Conservation (phyloP, 1,140 invertebrate species). For the Holcopasites calliopsidis region DNA sequence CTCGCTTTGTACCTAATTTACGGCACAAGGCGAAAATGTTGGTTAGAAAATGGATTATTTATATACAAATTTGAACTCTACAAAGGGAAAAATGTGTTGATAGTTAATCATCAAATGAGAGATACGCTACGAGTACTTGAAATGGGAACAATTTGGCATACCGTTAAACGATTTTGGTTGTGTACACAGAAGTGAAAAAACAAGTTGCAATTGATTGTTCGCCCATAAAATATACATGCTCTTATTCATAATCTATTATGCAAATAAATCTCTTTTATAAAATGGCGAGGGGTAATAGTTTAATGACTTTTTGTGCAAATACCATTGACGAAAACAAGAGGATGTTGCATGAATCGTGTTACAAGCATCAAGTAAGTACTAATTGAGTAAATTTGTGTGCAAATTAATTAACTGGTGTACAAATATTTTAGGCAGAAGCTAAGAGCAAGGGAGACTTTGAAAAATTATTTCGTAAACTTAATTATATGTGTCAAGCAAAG, state of each 20-base stretch:
- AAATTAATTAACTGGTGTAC: neutral
- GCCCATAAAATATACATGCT: neutral
- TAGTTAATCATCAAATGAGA: neutral
- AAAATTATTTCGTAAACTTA: constrained; percentile 70
- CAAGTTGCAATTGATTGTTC: constrained; percentile 11
- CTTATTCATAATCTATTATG: constrained; percentile 18
- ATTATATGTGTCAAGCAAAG: constrained; percentile 49
- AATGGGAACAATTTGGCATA: neutral
- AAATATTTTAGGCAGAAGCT: constrained; percentile 60
- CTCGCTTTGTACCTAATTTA: constrained; percentile 8
- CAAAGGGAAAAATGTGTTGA: neutral
- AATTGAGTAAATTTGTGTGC: neutral
- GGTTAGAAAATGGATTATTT: neutral
- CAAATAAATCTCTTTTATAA: constrained; percentile 50
- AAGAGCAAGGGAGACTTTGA: constrained; percentile 61
- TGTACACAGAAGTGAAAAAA: constrained; percentile 9
- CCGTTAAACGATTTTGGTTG: constrained; percentile 4
- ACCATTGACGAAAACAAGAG: constrained; percentile 68
- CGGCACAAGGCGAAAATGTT: constrained; percentile 2
- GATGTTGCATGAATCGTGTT: constrained; percentile 65
- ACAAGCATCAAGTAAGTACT: constrained; percentile 64
- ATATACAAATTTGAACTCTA: neutral
- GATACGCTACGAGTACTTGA: neutral
- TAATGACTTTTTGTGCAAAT: constrained; percentile 61
- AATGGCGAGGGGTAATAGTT: constrained; percentile 69